phyloP scores from a whole-genome alignment of 53 echinoderm and acorn worm species.

The Holothuria scabra region DNA sequence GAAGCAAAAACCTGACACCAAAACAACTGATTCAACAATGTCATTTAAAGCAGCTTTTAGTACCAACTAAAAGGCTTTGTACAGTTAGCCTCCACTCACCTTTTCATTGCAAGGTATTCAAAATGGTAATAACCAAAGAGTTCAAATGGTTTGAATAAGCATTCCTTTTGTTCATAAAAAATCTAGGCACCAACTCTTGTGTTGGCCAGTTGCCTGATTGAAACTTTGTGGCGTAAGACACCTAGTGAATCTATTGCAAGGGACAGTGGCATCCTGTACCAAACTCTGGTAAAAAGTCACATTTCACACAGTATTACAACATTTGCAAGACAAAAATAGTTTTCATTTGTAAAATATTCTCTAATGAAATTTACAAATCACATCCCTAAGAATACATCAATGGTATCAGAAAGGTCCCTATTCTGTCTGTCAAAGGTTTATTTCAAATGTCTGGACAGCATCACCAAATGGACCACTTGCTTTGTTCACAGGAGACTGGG shows the following conservation, averaged over 20 bases:
- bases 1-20: no score
- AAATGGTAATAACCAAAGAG: no score
- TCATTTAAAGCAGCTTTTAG: no score
- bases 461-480: slow-evolving; percentile 79
- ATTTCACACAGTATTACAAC: slow-evolving; percentile 15
- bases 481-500: slow-evolving; percentile 45
- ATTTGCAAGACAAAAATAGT: slow-evolving; percentile 41
- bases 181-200: no score
- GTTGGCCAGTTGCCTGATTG: no score
- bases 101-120: no score
- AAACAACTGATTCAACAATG: no score
- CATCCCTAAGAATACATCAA: slow-evolving; percentile 15
- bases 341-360: slow-evolving; percentile 31
- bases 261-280: slow-evolving; percentile 15
- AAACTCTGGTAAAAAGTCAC: slow-evolving; percentile 26
- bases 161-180: no score
- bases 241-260: slow-evolving; percentile 33
- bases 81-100: no score
- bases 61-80: no score
- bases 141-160: no score
- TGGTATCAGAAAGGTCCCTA: neutral
- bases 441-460: slow-evolving; percentile 94
- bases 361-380: slow-evolving; percentile 39
- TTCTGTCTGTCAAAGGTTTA: slow-evolving; percentile 74
- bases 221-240: neutral